Conservation (phyloP, 1,140 invertebrate genomes). For the Tetragonula clypearis region DNA sequence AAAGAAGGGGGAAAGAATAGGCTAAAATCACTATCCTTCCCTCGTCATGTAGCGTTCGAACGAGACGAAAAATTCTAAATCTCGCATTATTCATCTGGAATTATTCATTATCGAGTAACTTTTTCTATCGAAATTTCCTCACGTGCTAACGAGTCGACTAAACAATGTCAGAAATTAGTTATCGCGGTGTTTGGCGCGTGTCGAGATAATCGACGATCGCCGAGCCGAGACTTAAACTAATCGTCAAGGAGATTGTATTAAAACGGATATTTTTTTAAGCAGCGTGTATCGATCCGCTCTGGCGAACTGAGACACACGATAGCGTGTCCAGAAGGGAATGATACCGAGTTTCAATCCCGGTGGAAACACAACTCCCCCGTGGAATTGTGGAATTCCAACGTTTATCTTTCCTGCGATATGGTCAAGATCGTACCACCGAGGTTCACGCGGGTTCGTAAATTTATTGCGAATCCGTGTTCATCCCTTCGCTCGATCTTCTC, state of each 20-base stretch:
- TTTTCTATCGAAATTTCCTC: not conserved
- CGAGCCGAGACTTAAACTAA: not conserved
- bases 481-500: not conserved
- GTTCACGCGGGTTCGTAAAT: not conserved
- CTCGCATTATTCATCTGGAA: too few relatives aligned
- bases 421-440: too few relatives aligned
- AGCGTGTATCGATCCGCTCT: slow-evolving; percentile 9
- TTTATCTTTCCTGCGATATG: not conserved
- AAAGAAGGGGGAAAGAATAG: not conserved
- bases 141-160: too few relatives aligned
- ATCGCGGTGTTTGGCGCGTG: too few relatives aligned
- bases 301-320: slow-evolving; percentile 29
- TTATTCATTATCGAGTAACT: not conserved
- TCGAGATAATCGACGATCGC: too few relatives aligned
- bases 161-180: not conserved
- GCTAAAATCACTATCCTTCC: not conserved
- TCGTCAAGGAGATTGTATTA: not conserved
- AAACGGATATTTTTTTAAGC: slow-evolving; percentile 1
- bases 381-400: not conserved
- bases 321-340: not conserved
- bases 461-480: not conserved
- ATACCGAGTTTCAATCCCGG: slow-evolving; percentile 28
- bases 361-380: not conserved
- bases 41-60: not conserved
- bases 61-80: not conserved